Base-by-base conservation (phyloP, 2,888 invertebrate genomes). In the Phengaris alcon region DNA sequence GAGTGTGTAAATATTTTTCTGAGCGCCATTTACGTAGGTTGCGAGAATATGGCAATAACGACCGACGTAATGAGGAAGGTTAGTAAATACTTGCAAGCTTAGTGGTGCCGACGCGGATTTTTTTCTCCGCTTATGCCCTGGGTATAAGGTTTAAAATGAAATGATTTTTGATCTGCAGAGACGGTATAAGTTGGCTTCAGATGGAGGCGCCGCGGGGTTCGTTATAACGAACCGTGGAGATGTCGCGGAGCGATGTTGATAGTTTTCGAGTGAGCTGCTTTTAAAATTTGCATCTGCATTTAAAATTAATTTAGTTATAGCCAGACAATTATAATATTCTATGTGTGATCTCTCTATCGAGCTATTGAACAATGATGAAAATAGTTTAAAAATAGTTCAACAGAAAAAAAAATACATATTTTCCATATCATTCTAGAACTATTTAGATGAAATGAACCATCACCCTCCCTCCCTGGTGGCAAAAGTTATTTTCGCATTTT, bases 1-100 rank as follows among this genome's bases (percentile, higher is more conserved):
- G 82, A 83, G 85, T 87, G 86, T 86, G 87, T 88, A 88, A 90
- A 91, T 90, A 90, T 90, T 90, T 89, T 88, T 88, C 87, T 84
- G 83, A 86, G 86, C 87, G 86, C 85, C 85, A 85, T 84, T 87
- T 87, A 88, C 86, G 87, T 85, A 87, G 86, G 87, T 87, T 87
- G 84, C 86, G 84, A 84, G 81, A 84, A 86, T 86, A 87, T 85
- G 85, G 88, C 87, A 88, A 89, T 90, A 89, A 87, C 85, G 87
- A 87, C 88, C 87, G 87, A 87, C 87, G 88, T 90, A 90, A 90
- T 90, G 88, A 90, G 88, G 87, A 88, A 88, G 86, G 85, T 82
- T 85, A 86, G 84, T 82, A 84, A 87, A 86, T 85, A 85, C 82
- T 83, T 76, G 76, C 84, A 80, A 85, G 78, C 76, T 77, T 76